These are phyloP conservation scores for Gastrophysa polygoni DNA, from an alignment of 2,888 invertebrate genomes.

Conservation along the genomic window DNA sequence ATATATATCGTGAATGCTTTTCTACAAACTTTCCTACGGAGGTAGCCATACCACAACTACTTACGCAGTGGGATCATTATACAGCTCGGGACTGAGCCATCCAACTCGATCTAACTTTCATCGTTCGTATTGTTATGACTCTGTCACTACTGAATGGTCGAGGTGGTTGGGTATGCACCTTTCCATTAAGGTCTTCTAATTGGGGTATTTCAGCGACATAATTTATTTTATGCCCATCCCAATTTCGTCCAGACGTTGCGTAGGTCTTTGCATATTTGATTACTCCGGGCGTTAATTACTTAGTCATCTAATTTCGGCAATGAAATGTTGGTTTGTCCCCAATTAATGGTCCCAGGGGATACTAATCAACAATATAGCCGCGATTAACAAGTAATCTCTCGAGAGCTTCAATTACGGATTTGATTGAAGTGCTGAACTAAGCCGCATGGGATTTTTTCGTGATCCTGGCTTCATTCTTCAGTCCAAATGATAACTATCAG, in stretches of 20 bases:
- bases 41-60: too few relatives aligned
- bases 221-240: not conserved
- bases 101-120: too few relatives aligned
- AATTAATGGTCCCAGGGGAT: not conserved
- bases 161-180: slow-evolving; percentile 30
- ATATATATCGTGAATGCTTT: too few relatives aligned
- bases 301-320: not conserved
- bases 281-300: not conserved
- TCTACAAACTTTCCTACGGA: too few relatives aligned
- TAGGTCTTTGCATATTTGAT: not conserved
- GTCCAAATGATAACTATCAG: too few relatives aligned
- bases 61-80: too few relatives aligned
- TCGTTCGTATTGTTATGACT: slow-evolving; percentile 30
- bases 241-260: not conserved
- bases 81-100: too few relatives aligned
- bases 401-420: too few relatives aligned
- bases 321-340: not conserved
- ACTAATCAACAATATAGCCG: not conserved
- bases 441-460: too few relatives aligned
- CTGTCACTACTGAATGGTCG: slow-evolving; percentile 31
- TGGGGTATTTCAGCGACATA: slow-evolving; percentile 13
- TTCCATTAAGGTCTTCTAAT: slow-evolving; percentile 34
- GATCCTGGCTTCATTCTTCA: too few relatives aligned
- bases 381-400: not conserved
- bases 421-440: too few relatives aligned